These are phyloP conservation scores for Margarornis squamiger DNA, from an alignment of 2,797 vertebrate genomes.

Conservation along the genomic window DNA sequence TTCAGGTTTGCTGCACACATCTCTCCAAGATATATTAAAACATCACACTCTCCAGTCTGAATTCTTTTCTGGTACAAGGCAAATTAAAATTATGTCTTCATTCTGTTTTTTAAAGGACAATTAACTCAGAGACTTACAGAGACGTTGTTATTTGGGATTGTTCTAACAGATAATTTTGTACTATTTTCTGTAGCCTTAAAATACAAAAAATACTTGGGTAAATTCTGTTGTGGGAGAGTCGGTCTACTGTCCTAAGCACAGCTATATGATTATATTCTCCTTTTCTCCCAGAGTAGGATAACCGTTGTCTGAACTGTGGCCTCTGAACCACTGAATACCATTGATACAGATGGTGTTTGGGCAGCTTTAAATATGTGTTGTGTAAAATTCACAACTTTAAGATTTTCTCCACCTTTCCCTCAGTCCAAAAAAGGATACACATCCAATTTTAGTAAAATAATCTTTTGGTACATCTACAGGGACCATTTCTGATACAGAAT, in stretches of 20 bases:
- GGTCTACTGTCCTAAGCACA: background rate
- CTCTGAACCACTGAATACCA: background rate
- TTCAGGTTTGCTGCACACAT: background rate
- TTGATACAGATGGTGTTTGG: background rate
- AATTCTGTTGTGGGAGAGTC: background rate
- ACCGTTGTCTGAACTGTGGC: conserved; percentile 16
- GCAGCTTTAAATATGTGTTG: background rate
- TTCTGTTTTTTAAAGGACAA: background rate
- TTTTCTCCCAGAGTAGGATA: background rate
- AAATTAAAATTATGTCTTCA: background rate
- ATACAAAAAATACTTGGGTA: background rate
- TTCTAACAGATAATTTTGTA: background rate
- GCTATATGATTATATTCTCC: background rate
- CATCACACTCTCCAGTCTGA: background rate
- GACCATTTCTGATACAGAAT: conserved; percentile 78
- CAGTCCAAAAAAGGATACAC: conserved; percentile 22
- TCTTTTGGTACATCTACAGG: conserved; percentile 71
- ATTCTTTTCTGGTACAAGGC: background rate
- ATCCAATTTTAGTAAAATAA: conserved; percentile 75
- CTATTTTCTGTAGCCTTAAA: background rate
- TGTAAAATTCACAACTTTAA: conserved; percentile 37
- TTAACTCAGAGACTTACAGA: background rate
- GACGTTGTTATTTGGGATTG: background rate
- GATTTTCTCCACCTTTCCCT: conserved; percentile 41
- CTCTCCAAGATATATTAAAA: background rate